Base-by-base conservation (phyloP, 2,797 vertebrate species). In the Enteromius argenteus region DNA sequence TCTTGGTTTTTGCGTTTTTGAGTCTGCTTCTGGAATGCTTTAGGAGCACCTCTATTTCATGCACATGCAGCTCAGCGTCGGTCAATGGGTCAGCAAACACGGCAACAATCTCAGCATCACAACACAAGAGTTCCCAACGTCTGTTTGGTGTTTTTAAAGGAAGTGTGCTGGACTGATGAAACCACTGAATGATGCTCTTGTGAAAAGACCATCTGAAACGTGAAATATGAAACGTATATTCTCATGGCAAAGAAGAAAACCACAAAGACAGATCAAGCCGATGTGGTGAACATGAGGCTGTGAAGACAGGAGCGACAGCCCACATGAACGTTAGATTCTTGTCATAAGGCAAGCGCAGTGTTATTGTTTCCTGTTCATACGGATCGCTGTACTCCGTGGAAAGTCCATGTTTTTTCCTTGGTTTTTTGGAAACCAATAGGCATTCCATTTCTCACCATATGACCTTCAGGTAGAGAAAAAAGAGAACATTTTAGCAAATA, bases 311-410 rank as follows among this genome's bases (percentile, higher is more conserved):
- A 93, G 91, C 91, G 89, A 93, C 92, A 92, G 89, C 91, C 92
- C 89, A 86, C 87, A 89, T 91, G 90, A 82, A 79, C 87, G 89
- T 91, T 92, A 93, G 91, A 86, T 88, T 92, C 79, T 92, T 92
- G 90, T 93, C 93, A 89, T 91, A 90, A 92, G 89, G 85, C 46
- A 83, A 90, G 89, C 91, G 74, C 91, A 88, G 49, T 91, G 86
- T 93, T 92, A 93, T 92, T 94, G 93, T 93, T 91, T 93, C 86
- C 87, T 92, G 92, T 93, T 92, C 89, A 90, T 93, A 89, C 90
- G 88, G 93, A 93, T 93, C 90, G 90, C 81, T 46, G 85, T 49
- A 51, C 78, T 88, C 81, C 88, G 83, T 89, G 74, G 85, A 79
- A 79, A 83, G 58, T 83, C 86, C 37, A 83, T 32, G 46, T 73